Conservation (phyloP, 2,113 vertebrate genomes). For the Nothoprocta perdicaria region DNA sequence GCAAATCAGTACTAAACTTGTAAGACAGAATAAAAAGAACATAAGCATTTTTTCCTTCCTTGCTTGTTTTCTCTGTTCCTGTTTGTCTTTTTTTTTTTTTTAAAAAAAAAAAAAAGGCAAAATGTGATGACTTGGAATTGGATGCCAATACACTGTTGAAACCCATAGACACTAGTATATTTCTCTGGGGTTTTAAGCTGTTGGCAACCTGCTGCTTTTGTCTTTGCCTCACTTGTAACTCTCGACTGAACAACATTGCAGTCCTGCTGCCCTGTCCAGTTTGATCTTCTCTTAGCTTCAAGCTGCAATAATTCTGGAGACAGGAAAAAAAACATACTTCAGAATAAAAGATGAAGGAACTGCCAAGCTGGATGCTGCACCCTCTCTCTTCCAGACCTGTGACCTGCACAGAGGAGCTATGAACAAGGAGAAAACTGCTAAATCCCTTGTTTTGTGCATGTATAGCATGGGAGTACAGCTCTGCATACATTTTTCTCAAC, state of each 20-base stretch:
- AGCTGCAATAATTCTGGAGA: neutral
- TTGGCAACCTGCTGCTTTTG: neutral
- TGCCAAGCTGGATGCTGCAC: neutral
- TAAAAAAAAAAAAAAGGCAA: neutral
- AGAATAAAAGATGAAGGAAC: neutral
- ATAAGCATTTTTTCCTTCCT: neutral
- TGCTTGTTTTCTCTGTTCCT: neutral
- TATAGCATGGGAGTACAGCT: neutral
- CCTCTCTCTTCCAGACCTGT: neutral
- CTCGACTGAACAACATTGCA: neutral
- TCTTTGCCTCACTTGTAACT: neutral
- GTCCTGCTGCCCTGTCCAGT: neutral
- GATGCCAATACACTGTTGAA: constrained; percentile 7
- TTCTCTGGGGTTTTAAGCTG: neutral
- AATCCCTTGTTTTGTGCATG: neutral
- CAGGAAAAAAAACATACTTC: neutral
- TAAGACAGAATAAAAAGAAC: neutral
- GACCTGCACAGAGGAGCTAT: neutral
- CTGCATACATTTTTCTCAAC: neutral
- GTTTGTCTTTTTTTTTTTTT: neutral
- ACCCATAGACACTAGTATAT: neutral
- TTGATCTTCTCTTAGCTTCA: neutral
- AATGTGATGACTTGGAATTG: neutral
- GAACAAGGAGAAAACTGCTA: neutral
- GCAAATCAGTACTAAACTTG: constrained; percentile 26